Evolutionary conservation across 1,140 invertebrate species (phyloP), one percentile per base, ranked within the genome.

Genomic region (Semibalanus balanoides): DNA sequence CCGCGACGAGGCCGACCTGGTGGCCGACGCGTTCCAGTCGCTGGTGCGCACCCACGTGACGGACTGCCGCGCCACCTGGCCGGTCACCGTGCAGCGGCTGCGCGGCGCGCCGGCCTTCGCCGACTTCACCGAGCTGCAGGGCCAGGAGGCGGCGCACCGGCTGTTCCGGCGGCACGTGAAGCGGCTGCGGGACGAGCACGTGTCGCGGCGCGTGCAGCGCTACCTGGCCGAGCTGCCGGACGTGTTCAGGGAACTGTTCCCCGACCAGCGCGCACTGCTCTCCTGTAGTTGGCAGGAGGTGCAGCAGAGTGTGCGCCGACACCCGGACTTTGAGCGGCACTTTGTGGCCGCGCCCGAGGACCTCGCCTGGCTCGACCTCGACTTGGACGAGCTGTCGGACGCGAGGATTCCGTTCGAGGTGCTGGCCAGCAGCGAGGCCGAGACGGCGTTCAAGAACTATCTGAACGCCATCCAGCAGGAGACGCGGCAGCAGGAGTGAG

Each of bases 391-490:
- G 3, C 28, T 30, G 11, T 3, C 64, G 11, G 86, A 88, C 78
- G 82, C 80, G 25, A 87, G 93, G 81, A 95, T 97, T 82, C 96
- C 96, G 3, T 94, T 93, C 82, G 93, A 96, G 83, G 90, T 97
- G 74, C 85, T 97, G 22, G 92, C 94, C 80, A 93, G 93, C 5
- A 89, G 90, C 73, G 95, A 97, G 83, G 94, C 94, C 25, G 94
- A 96, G 84, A 91, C 89, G 0, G 92, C 94, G 17, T 98, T 94
- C 84, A 92, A 92, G 82, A 95, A 93, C 81, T 94, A 95, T 84
- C 88, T 96, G 31, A 94, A 94, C 83, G 90, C 92, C 74, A 87
- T 97, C 31, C 93, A 97, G 82, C 29, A 29, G n/a, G 75, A 40
- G 30, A 30, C 72, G 30, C 31, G 29, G 11, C 75, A 64, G 51